These are phyloP conservation scores for Sarcoramphus papa DNA, from an alignment of 2,797 vertebrate species.

Conservation along the genomic window DNA sequence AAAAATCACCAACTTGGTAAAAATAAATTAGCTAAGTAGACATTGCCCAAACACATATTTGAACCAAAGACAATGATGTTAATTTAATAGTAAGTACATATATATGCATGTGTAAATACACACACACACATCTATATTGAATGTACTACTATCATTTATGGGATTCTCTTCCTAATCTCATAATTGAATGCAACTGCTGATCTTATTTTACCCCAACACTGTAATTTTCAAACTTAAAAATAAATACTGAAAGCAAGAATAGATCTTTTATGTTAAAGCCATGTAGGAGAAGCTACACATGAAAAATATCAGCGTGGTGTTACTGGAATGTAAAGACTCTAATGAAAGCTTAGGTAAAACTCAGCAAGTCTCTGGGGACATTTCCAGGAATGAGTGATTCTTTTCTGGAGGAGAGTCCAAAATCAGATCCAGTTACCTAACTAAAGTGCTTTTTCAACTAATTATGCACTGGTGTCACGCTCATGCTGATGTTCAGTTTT, in stretches of 20 bases:
- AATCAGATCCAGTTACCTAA: background rate
- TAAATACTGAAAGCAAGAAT: slow-evolving; percentile 16
- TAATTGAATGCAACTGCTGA: background rate
- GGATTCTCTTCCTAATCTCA: background rate
- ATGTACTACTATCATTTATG: background rate
- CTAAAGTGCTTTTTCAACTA: slow-evolving; percentile 10
- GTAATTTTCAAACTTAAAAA: slow-evolving; percentile 49
- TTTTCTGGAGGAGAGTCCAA: slow-evolving; percentile 1
- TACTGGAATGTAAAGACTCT: slow-evolving; percentile 36
- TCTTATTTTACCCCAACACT: background rate
- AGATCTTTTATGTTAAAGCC: slow-evolving; percentile 35
- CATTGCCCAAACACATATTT: background rate
- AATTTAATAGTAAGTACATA: background rate
- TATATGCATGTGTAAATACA: background rate
- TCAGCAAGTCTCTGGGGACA: slow-evolving; percentile 15
- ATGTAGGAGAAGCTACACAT: background rate
- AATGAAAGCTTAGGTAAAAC: slow-evolving; percentile 55
- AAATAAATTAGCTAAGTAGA: slow-evolving; percentile 27
- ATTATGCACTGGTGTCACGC: background rate
- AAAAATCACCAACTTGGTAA: background rate
- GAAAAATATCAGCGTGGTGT: background rate
- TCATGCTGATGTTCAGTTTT: background rate
- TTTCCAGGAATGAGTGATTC: slow-evolving; percentile 36
- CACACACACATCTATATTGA: background rate
- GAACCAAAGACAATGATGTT: background rate